Conservation (phyloP, 2,888 invertebrate genomes). For the Subacronicta megacephala region DNA sequence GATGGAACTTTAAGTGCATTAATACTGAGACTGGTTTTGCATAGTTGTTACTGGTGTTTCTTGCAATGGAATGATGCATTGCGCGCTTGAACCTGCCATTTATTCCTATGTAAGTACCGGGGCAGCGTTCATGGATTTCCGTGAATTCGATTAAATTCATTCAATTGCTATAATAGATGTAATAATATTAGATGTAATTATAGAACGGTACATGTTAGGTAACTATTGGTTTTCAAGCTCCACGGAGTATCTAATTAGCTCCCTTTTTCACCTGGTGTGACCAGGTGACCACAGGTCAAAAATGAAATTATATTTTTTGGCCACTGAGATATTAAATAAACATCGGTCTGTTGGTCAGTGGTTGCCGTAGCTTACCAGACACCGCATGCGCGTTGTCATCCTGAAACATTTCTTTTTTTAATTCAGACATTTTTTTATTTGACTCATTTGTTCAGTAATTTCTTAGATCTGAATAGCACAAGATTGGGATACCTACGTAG, state of each 20-base stretch:
- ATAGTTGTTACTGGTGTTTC: slow-evolving; percentile 46
- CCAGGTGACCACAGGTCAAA: too few relatives aligned
- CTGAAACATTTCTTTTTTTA: too few relatives aligned
- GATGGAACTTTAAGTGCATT: slow-evolving; percentile 73
- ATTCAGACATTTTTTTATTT: too few relatives aligned
- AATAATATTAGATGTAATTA: slow-evolving; percentile 45
- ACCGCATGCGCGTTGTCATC: too few relatives aligned
- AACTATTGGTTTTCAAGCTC: slow-evolving; percentile 11
- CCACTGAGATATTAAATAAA: too few relatives aligned
- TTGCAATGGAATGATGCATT: slow-evolving; percentile 51
- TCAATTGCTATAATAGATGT: slow-evolving; percentile 47
- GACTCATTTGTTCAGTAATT: too few relatives aligned
- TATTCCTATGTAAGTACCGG: slow-evolving; percentile 37
- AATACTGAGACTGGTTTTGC: slow-evolving; percentile 72
- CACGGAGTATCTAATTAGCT: background rate
- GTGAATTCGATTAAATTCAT: slow-evolving; percentile 50
- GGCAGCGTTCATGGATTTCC: slow-evolving; percentile 45
- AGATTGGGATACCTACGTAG: too few relatives aligned
- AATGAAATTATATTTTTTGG: too few relatives aligned
- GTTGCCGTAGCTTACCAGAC: too few relatives aligned
- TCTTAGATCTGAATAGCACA: too few relatives aligned
- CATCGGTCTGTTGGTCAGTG: too few relatives aligned
- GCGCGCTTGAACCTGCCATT: slow-evolving; percentile 42
- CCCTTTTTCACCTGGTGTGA: too few relatives aligned
- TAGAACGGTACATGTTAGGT: slow-evolving; percentile 35